Evolutionary conservation across 2,113 vertebrate species (phyloP).

Genomic region (Solea senegalensis): DNA sequence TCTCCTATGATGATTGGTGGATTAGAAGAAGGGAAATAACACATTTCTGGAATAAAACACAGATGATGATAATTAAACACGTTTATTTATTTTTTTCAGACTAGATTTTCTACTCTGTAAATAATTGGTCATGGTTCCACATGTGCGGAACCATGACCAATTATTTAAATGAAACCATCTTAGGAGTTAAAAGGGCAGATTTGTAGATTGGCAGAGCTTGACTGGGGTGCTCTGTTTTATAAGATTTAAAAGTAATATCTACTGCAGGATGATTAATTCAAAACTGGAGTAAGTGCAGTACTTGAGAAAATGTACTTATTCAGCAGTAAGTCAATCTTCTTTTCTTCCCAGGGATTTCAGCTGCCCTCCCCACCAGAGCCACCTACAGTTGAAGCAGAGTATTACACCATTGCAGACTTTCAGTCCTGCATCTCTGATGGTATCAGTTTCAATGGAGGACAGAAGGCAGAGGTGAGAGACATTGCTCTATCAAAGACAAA

Average conservation of each 20-base stretch:
- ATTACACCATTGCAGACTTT: slow-evolving; percentile 99
- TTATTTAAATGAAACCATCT: neutral
- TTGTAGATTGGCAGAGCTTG: neutral
- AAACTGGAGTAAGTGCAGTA: neutral
- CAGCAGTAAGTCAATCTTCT: too few relatives aligned
- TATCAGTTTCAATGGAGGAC: slow-evolving; percentile 98
- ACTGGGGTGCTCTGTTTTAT: neutral
- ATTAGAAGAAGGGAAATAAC: too few relatives aligned
- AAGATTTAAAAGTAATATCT: neutral
- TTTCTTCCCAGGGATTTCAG: slow-evolving; percentile 90
- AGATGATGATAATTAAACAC: neutral
- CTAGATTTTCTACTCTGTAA: neutral
- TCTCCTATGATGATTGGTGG: too few relatives aligned
- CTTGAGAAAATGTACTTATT: neutral
- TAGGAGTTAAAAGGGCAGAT: neutral
- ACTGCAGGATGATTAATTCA: neutral
- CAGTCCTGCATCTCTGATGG: slow-evolving; percentile 98
- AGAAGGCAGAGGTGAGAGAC: slow-evolving; percentile 95
- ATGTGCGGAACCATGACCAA: neutral
- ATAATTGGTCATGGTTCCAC: neutral
- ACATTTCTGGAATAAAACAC: too few relatives aligned
- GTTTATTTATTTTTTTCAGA: neutral
- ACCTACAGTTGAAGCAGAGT: slow-evolving; percentile 98
- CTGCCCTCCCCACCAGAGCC: slow-evolving; percentile 97
- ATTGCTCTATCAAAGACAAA: neutral